Conservation (phyloP, 2,888 invertebrate genomes). For the Lycophotia porphyrea region DNA sequence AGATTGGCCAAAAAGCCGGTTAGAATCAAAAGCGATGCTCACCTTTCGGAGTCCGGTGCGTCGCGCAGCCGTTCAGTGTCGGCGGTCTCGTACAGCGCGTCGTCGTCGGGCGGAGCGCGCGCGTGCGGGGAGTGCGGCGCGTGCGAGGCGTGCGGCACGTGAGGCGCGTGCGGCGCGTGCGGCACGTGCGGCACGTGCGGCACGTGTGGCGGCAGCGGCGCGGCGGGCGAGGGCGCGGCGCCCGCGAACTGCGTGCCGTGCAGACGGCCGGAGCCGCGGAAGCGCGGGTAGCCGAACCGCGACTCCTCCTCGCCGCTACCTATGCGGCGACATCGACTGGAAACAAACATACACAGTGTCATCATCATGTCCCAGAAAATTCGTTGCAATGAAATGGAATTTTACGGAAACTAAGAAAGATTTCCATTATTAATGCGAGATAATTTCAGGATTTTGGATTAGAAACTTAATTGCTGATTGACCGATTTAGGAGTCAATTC, state of each 20-base stretch:
- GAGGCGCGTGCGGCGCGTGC: conserved; percentile 81
- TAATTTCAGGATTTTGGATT: neutral
- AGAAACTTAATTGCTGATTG: neutral
- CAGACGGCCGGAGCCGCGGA: conserved; percentile 80
- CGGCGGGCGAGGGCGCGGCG: conserved; percentile 90
- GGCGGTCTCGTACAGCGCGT: conserved; percentile 96
- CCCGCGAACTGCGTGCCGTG: conserved; percentile 59
- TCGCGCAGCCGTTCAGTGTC: conserved; percentile 93
- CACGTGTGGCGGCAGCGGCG: conserved; percentile 82
- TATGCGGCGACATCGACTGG: conserved; percentile 90
- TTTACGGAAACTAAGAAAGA: neutral
- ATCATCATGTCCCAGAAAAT: neutral
- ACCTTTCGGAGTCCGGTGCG: conserved; percentile 97
- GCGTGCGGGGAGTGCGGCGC: conserved; percentile 84
- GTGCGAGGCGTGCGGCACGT: conserved; percentile 87
- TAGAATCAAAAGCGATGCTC: conserved; percentile 75
- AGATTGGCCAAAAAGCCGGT: conserved; percentile 8
- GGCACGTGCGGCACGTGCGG: conserved; percentile 84
- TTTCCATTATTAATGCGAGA: neutral
- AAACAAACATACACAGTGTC: conserved; percentile 82
- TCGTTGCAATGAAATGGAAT: neutral
- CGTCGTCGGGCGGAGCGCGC: conserved; percentile 92
- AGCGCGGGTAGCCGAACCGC: conserved; percentile 64
- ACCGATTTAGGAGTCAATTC: neutral
- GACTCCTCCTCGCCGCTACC: conserved; percentile 65